These are phyloP conservation scores for Hemiprocne comata DNA, from an alignment of 2,113 vertebrate genomes.

Conservation along the genomic window DNA sequence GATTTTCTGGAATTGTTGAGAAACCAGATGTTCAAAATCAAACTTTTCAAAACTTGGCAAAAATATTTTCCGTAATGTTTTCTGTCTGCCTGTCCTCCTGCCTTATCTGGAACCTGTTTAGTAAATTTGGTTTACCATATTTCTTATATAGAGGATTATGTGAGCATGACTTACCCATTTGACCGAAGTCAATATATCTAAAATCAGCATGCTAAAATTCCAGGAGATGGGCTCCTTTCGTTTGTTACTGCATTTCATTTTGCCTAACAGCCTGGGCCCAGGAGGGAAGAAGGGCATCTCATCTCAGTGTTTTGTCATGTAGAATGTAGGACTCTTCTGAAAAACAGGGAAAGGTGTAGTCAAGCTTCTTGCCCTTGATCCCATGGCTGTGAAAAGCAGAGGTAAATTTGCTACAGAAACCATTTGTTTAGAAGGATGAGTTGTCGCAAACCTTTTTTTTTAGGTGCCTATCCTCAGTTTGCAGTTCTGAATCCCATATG, in stretches of 20 bases:
- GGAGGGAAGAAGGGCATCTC: neutral
- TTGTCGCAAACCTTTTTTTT: neutral
- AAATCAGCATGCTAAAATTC: neutral
- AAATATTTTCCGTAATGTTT: conserved; percentile 18
- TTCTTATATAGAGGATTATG: neutral
- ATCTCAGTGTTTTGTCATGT: neutral
- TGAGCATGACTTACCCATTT: neutral
- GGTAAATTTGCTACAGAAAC: neutral
- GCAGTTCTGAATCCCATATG: neutral
- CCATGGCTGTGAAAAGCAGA: neutral
- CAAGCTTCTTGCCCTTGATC: neutral
- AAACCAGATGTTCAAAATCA: conserved; percentile 57
- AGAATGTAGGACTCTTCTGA: neutral
- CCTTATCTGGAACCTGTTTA: conserved; percentile 21
- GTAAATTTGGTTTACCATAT: conserved; percentile 17
- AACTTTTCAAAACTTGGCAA: conserved; percentile 36
- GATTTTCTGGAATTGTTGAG: conserved; percentile 15
- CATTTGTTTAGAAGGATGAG: neutral
- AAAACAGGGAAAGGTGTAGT: neutral
- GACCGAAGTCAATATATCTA: neutral
- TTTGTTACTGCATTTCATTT: neutral
- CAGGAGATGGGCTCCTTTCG: neutral
- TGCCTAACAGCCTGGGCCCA: neutral
- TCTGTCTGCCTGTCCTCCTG: conserved; percentile 34
- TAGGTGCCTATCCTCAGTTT: neutral